phyloP scores from a whole-genome alignment of 2,113 vertebrate genomes.

The Nyctibius bracteatus region DNA sequence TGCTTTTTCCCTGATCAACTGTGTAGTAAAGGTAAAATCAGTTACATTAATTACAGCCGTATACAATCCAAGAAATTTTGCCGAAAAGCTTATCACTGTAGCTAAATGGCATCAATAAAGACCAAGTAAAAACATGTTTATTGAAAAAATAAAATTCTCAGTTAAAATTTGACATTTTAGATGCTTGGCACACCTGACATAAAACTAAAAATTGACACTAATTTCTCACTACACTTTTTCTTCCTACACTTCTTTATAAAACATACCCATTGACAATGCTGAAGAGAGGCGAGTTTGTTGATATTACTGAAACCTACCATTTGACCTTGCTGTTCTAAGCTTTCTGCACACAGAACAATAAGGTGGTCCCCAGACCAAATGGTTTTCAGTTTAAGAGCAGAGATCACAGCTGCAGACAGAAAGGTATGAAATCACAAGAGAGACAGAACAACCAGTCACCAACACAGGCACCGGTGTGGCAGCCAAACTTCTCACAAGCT shows the following conservation, averaged over 20 bases:
- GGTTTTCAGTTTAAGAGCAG: not conserved
- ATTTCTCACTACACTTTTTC: not conserved
- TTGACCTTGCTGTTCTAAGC: not conserved
- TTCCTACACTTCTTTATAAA: not conserved
- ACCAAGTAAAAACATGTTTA: not conserved
- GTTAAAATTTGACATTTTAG: not conserved
- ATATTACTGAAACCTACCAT: not conserved
- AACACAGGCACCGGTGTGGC: not conserved
- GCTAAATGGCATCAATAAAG: not conserved
- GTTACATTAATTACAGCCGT: not conserved
- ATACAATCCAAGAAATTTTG: not conserved
- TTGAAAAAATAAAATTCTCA: not conserved
- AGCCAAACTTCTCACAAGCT: not conserved
- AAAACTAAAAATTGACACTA: not conserved
- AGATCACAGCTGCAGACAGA: not conserved
- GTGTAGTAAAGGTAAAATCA: not conserved
- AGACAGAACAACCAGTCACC: not conserved
- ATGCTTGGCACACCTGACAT: not conserved
- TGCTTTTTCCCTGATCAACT: not conserved
- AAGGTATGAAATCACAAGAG: not conserved
- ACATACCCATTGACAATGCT: not conserved
- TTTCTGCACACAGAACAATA: not conserved
- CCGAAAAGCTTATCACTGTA: not conserved
- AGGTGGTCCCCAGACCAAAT: not conserved
- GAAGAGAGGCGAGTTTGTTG: not conserved